A percentile compares a stretch with the other conserved stretches of the same genome.
phyloP scores from a whole-genome alignment of 2,888 invertebrate genomes.

The Pheosia tremula region DNA sequence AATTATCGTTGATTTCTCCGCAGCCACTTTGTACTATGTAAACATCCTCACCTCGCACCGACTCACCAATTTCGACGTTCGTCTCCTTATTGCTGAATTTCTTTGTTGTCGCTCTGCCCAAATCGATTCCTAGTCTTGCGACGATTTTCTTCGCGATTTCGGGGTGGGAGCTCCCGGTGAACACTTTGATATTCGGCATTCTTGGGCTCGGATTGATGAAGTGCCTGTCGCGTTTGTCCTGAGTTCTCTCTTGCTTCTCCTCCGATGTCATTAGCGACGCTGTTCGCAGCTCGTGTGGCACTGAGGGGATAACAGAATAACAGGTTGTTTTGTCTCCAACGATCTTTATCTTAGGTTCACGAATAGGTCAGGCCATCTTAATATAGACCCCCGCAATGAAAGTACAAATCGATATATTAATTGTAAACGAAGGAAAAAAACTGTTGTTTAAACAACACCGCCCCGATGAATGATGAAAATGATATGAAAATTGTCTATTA shows the following conservation, averaged over 20 bases:
- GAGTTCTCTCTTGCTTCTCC: slow-evolving; percentile 43
- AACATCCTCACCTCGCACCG: slow-evolving; percentile 96
- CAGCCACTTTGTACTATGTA: slow-evolving; percentile 96
- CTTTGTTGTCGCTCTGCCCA: slow-evolving; percentile 98
- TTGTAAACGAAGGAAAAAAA: slow-evolving; percentile 12
- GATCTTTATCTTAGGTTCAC: slow-evolving; percentile 73
- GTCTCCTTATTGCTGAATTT: slow-evolving; percentile 99
- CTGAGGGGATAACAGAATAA: slow-evolving; percentile 56
- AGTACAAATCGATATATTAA: slow-evolving; percentile 50
- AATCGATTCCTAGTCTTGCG: slow-evolving; percentile 95
- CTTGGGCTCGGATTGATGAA: slow-evolving; percentile 65
- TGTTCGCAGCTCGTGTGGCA: slow-evolving; percentile 48
- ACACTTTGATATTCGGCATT: slow-evolving; percentile 99
- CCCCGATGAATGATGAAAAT: slow-evolving; percentile 12
- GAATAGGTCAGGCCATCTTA: slow-evolving; percentile 61
- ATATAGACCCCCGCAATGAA: slow-evolving; percentile 61
- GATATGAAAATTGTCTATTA: slow-evolving; percentile 19
- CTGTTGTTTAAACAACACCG: slow-evolving; percentile 1
- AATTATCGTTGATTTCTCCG: slow-evolving; percentile 95
- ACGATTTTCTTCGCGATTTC: slow-evolving; percentile 98
- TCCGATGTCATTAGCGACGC: slow-evolving; percentile 66
- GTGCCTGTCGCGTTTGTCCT: slow-evolving; percentile 39
- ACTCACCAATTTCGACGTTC: slow-evolving; percentile 96
- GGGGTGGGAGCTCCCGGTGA: slow-evolving; percentile 98
- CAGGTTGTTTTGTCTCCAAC: slow-evolving; percentile 53